A percentile compares a stretch with the other conserved stretches of the same genome.
Conservation (phyloP, 2,888 invertebrate genomes). For the Pristionchus maxplancki region DNA sequence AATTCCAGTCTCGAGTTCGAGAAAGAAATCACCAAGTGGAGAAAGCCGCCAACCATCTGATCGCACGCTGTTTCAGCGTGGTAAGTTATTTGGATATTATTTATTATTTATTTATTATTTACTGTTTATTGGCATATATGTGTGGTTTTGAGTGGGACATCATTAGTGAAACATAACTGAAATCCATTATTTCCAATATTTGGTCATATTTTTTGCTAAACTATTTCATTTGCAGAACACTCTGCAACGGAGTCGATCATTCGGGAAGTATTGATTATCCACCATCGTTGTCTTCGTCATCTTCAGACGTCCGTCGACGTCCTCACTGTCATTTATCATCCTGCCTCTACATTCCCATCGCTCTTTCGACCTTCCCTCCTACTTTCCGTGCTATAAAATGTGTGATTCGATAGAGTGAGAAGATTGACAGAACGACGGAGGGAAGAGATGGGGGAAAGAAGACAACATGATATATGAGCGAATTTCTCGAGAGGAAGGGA, state of each 20-base stretch:
- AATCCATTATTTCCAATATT: not conserved
- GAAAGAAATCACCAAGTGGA: constrained; percentile 41
- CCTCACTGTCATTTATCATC: not conserved
- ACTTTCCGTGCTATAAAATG: constrained; percentile 21
- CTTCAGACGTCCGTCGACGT: no score
- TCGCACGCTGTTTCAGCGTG: constrained; percentile 44
- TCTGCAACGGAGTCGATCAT: constrained; percentile 33
- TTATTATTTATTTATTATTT: not conserved
- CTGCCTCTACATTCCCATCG: not conserved
- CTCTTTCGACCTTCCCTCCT: not conserved
- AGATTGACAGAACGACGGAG: constrained; percentile 17
- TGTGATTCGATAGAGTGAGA: constrained; percentile 46
- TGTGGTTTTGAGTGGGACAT: not conserved
- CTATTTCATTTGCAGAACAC: constrained; percentile 42
- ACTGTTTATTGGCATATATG: not conserved
- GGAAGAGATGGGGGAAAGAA: not conserved
- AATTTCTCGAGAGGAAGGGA: not conserved
- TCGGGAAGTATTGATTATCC: not conserved
- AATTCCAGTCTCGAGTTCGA: constrained; percentile 39
- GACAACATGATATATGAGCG: constrained; percentile 44
- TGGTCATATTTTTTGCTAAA: not conserved
- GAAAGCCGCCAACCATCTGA: constrained; percentile 33
- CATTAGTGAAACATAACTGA: not conserved
- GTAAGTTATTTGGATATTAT: not conserved
- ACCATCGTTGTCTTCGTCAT: not conserved